Conservation (phyloP, 30 jellyfish, hydroid and myxozoan genomes). For the Cassiopea andromeda region DNA sequence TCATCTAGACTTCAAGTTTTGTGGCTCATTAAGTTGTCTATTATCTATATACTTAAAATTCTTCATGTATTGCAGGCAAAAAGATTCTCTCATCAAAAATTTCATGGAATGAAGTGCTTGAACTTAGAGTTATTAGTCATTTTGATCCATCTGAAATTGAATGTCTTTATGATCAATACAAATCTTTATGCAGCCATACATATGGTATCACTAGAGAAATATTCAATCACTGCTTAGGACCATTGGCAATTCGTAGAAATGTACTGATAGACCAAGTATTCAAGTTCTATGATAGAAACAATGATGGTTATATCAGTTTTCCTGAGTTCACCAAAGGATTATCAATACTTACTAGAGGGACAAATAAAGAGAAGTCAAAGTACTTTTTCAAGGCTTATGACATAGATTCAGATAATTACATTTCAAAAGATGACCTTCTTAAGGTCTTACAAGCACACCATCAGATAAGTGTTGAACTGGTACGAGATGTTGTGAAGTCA, state of each 20-base stretch:
- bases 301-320: slow-evolving; percentile 87
- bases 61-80: slow-evolving; percentile 64
- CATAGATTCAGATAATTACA: slow-evolving; percentile 84
- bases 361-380: slow-evolving; percentile 84
- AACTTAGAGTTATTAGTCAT: slow-evolving; percentile 71
- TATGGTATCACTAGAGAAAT: slow-evolving; percentile 84
- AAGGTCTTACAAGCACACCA: slow-evolving; percentile 90
- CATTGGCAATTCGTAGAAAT: slow-evolving; percentile 83
- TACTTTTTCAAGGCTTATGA: slow-evolving; percentile 90
- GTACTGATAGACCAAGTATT: slow-evolving; percentile 88
- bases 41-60: background rate
- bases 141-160: slow-evolving; percentile 93
- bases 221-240: slow-evolving; percentile 90
- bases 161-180: slow-evolving; percentile 81
- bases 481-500: slow-evolving; percentile 95
- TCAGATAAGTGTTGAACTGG: slow-evolving; percentile 88
- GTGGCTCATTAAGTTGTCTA: too few relatives aligned
- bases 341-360: slow-evolving; percentile 84
- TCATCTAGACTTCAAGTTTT: too few relatives aligned
- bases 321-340: slow-evolving; percentile 86
- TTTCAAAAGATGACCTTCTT: slow-evolving; percentile 79
- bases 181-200: slow-evolving; percentile 78
- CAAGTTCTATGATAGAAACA: slow-evolving; percentile 78
- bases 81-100: slow-evolving; percentile 31
- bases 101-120: slow-evolving; percentile 83